Conservation (phyloP, 2,113 vertebrate species). For the Hyla sarda region DNA sequence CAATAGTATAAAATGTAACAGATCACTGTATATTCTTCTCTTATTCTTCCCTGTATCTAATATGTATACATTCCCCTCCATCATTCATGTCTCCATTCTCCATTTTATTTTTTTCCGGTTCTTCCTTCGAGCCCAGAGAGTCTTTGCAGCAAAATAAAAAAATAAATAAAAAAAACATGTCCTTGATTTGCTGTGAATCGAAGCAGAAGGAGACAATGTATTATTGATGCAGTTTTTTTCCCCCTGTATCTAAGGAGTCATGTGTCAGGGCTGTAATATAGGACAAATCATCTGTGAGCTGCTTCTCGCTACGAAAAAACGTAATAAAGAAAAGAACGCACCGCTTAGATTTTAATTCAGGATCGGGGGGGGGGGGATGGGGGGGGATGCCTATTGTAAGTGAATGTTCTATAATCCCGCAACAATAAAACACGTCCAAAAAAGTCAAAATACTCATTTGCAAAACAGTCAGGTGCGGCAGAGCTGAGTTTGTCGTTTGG, state of each 20-base stretch:
- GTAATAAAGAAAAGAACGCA: not conserved
- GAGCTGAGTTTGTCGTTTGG: not conserved
- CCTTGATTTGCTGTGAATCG: conserved; percentile 56
- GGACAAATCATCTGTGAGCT: conserved; percentile 35
- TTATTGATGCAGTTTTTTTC: conserved; percentile 57
- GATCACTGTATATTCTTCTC: not conserved
- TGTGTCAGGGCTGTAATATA: conserved; percentile 52
- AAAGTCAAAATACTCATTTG: not conserved
- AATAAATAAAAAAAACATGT: conserved; percentile 31
- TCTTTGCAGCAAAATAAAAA: conserved; percentile 3
- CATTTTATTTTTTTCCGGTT: not conserved
- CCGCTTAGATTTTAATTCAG: not conserved
- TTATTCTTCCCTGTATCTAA: not conserved
- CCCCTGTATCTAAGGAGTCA: conserved; percentile 34
- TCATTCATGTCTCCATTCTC: not conserved
- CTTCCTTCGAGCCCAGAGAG: not conserved
- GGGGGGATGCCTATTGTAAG: not conserved
- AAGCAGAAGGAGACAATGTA: conserved; percentile 56
- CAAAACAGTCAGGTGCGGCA: not conserved
- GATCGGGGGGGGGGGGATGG: too few relatives aligned
- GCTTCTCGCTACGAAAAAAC: not conserved
- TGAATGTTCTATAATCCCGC: not conserved
- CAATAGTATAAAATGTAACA: too few relatives aligned
- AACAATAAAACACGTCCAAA: not conserved
- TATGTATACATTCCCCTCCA: not conserved